These are phyloP conservation scores for Anolis apletophallus DNA, from an alignment of 2,797 vertebrate species.

Conservation along the genomic window DNA sequence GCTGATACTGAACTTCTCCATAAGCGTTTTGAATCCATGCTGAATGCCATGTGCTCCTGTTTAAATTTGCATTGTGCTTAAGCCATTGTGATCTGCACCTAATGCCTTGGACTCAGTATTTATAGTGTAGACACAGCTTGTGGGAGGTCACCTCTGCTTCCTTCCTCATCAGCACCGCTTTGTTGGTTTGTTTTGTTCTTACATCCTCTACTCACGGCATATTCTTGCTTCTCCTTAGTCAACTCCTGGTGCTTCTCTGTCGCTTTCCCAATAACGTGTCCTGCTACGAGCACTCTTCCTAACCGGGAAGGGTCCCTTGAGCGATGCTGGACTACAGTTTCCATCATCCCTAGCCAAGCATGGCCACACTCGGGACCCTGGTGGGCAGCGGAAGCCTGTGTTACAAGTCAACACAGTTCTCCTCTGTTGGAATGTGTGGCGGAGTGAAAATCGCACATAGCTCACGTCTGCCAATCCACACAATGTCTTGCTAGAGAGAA, in stretches of 20 bases:
- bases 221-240: neutral
- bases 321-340: no score
- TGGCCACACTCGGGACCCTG: no score
- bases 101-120: neutral
- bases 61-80: conserved; percentile 8
- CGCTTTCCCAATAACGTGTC: neutral
- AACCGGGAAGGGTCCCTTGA: neutral
- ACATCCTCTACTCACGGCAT: neutral
- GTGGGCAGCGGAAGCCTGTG: no score
- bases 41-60: neutral
- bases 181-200: neutral
- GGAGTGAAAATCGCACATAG: no score
- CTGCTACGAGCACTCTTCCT: neutral
- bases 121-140: conserved; percentile 2
- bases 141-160: neutral
- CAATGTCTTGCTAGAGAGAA: no score
- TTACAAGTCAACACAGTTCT: neutral
- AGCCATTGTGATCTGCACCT: neutral
- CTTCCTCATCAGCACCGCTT: no score
- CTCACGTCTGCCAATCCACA: no score
- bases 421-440: neutral
- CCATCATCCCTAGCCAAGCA: no score
- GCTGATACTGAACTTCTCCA: neutral
- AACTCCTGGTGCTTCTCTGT: neutral
- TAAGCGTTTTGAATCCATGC: neutral